These are phyloP conservation scores for Paradoxurus hermaphroditus DNA, from an alignment of 2,113 vertebrate species.

Conservation along the genomic window DNA sequence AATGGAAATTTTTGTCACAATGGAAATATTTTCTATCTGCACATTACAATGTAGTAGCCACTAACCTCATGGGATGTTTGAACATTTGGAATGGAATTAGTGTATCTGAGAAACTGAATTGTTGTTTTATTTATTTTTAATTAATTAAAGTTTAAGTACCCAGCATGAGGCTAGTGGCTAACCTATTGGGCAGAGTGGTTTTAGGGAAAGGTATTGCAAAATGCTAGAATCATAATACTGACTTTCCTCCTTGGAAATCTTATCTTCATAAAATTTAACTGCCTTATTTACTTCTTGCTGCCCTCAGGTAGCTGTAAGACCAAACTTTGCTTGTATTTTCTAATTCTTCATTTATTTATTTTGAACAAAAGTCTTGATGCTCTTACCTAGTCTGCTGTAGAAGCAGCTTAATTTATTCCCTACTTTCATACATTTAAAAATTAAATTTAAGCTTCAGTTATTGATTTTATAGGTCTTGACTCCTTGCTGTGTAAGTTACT, in stretches of 20 bases:
- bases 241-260: neutral
- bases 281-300: neutral
- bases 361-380: neutral
- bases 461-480: neutral
- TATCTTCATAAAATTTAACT: neutral
- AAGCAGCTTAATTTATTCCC: neutral
- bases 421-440: neutral
- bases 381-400: neutral
- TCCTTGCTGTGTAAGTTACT: neutral
- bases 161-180: neutral
- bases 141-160: neutral
- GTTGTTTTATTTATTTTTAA: neutral
- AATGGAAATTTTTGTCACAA: neutral
- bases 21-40: neutral
- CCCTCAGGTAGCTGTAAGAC: neutral
- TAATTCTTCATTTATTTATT: neutral
- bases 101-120: neutral
- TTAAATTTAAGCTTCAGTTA: neutral
- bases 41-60: neutral
- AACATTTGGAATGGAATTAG: neutral
- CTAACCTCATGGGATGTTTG: neutral
- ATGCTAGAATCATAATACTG: neutral
- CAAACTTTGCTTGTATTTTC: neutral
- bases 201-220: neutral
- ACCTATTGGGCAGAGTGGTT: neutral